Percentiles rank a stretch among this genome's conserved stretches.
phyloP scores from a whole-genome alignment of 1,140 invertebrate species.

The Nasonia vitripennis region DNA sequence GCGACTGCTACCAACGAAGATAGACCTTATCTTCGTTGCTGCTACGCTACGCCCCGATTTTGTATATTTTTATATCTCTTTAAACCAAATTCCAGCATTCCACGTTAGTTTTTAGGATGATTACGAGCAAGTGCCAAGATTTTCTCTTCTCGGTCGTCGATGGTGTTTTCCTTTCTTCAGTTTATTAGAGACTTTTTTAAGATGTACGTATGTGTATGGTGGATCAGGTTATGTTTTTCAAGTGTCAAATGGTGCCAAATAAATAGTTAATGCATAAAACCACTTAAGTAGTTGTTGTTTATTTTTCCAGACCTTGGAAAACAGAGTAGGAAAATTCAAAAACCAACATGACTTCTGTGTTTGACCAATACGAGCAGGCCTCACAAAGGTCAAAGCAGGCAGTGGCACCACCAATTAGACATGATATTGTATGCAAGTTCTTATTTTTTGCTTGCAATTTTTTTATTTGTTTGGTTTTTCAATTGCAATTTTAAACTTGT shows the following conservation, averaged over 20 bases:
- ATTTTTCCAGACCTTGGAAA: not conserved
- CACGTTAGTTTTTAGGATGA: not conserved
- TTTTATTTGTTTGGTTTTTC: slow-evolving; percentile 40
- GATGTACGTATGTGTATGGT: not conserved
- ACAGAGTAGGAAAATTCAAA: not conserved
- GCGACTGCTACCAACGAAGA: slow-evolving; percentile 10
- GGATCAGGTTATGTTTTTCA: not conserved
- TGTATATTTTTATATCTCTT: not conserved
- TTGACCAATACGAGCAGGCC: slow-evolving; percentile 86
- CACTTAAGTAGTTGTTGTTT: not conserved
- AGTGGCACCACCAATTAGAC: slow-evolving; percentile 67
- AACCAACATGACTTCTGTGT: slow-evolving; percentile 82
- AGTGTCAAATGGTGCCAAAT: slow-evolving; percentile 2
- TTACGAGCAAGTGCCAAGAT: not conserved
- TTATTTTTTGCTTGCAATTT: slow-evolving; percentile 34
- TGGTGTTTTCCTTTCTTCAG: not conserved
- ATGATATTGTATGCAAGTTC: slow-evolving; percentile 71
- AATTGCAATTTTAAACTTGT: slow-evolving; percentile 48
- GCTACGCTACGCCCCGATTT: not conserved
- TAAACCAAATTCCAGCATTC: not conserved
- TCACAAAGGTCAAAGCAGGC: slow-evolving; percentile 76
- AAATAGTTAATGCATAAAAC: not conserved
- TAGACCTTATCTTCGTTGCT: too few relatives aligned
- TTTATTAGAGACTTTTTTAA: not conserved
- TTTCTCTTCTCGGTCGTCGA: not conserved